Conservation (phyloP, 2,113 vertebrate genomes). For the Erpornis zantholeuca region DNA sequence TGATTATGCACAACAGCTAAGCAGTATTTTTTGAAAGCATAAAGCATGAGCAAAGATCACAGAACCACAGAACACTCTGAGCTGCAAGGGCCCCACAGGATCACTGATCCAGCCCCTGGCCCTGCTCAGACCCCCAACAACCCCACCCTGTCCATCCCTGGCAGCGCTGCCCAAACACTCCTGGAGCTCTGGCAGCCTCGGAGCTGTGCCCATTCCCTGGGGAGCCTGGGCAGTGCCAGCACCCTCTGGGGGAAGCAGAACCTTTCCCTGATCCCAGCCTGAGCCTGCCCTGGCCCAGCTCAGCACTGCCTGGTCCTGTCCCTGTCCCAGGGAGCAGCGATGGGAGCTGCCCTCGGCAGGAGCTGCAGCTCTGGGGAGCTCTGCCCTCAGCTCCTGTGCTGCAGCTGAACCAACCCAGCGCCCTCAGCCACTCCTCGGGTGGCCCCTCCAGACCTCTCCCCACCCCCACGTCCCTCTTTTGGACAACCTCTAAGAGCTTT, state of each 20-base stretch:
- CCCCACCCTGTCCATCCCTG: neutral
- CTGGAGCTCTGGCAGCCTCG: neutral
- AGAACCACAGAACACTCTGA: neutral
- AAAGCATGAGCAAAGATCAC: neutral
- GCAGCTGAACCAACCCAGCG: neutral
- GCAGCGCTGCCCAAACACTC: fast-evolving
- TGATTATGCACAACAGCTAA: neutral
- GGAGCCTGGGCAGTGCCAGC: neutral
- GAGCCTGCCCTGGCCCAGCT: neutral
- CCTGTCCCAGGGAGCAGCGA: neutral
- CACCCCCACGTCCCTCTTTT: neutral
- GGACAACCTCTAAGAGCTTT: neutral
- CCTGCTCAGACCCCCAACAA: neutral
- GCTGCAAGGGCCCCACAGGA: neutral
- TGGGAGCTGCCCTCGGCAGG: fast-evolving
- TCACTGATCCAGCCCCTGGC: fast-evolving
- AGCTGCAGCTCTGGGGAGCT: neutral
- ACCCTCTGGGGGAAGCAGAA: neutral
- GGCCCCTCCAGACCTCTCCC: no score
- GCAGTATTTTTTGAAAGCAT: neutral
- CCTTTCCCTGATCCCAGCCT: fast-evolving
- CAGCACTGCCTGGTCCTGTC: fast-evolving
- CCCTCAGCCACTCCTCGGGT: fast-evolving
- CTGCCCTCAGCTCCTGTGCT: neutral
- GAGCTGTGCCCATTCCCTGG: neutral